These are phyloP conservation scores for Phaethon lepturus DNA, from an alignment of 2,113 vertebrate genomes.

Conservation along the genomic window DNA sequence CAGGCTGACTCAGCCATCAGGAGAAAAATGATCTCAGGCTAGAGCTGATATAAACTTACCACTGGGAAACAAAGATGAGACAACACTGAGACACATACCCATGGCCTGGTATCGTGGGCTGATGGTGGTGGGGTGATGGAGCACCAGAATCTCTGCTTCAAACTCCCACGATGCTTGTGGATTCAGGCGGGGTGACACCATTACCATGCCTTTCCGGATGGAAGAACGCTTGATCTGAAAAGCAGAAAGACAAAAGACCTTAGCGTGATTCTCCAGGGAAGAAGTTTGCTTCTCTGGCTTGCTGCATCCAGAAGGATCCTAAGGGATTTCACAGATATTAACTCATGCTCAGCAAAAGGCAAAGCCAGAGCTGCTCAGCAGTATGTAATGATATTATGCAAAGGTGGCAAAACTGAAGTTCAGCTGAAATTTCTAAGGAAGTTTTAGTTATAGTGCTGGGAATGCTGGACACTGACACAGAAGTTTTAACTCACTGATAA, in stretches of 20 bases:
- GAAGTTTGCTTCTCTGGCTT: background rate
- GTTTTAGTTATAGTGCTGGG: background rate
- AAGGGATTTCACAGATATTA: background rate
- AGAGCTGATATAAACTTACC: background rate
- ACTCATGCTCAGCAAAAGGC: background rate
- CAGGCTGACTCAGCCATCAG: background rate
- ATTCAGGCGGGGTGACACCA: slow-evolving; percentile 94
- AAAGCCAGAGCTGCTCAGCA: background rate
- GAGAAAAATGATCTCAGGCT: background rate
- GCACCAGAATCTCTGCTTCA: slow-evolving; percentile 96
- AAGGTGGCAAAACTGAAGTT: background rate
- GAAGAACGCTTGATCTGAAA: slow-evolving; percentile 95
- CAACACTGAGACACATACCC: slow-evolving; percentile 79
- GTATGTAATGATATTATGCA: background rate
- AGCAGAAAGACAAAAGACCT: background rate
- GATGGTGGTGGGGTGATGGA: slow-evolving; percentile 97
- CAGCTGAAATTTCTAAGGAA: background rate
- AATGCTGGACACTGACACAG: background rate
- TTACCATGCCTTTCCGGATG: slow-evolving; percentile 98
- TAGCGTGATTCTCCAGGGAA: background rate
- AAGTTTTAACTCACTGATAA: background rate
- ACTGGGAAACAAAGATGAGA: background rate
- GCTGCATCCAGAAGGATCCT: background rate
- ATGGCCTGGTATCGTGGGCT: slow-evolving; percentile 97
- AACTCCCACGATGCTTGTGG: slow-evolving; percentile 98